Base-by-base conservation (phyloP, 2,888 invertebrate species). In the Terebella lapidaria region DNA sequence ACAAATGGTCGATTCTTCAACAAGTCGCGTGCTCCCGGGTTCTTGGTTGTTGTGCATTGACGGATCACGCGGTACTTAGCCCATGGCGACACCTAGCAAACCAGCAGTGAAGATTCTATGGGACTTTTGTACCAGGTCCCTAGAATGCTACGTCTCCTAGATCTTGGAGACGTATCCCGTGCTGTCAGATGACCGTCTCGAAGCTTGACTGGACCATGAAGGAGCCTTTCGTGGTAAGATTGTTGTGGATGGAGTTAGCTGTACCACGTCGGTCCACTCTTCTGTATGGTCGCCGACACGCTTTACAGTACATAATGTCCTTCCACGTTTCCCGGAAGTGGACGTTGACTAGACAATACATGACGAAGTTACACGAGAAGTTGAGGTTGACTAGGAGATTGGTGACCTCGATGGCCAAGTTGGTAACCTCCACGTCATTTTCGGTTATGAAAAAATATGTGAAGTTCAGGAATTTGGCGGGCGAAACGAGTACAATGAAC, bases 401-500 rank as follows among this genome's bases (percentile, higher is more conserved):
- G 10, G 65, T 59, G 42, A 61, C 49, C 5, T 54, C 59, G 5
- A 63, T 59, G 20, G 59, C 61, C 0, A 61, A n/a, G 24, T 57
- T 62, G 47, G 62, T 52, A 5, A 30, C 29, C 42, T 64, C 61
- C 3, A 59, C 54, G n/a, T 55, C 29, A 2, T 27, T 22, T 18
- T 55, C 53, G 2, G 59, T 35, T 3, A 49, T 51, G 25, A 66
- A 57, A 45, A 59, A 62, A 53, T 67, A 60, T 24, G 68, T 70
- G 57, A 76, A 76, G 59, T 76, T 74, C 26, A 77, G 62, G 24
- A 77, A 70, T 64, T 77, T 76, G 27, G 75, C 74, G 1, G 77
- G 77, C 1, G 75, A 74, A 15, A 77, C 76, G n/a, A 77, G 68
- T 35, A 75, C 69, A 1, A 77, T 69, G 58, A 76, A 76, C 54